phyloP scores from a whole-genome alignment of 2,888 invertebrate genomes.

The Synanthedon tipuliformis region DNA sequence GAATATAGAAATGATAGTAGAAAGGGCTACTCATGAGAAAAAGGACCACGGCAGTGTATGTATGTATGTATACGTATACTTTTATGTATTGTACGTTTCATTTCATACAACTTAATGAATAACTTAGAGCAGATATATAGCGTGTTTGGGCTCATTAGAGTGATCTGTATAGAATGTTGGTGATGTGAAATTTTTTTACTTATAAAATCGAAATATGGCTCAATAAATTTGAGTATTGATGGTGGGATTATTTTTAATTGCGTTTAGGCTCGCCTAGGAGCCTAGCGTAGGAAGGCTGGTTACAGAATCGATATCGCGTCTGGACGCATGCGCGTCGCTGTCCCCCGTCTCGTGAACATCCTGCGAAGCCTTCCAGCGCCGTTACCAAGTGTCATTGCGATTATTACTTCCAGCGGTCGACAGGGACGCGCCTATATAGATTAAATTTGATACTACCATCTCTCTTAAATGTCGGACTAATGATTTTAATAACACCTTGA shows the following conservation, averaged over 20 bases:
- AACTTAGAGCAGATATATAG: no score
- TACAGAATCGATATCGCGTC: constrained; percentile 11
- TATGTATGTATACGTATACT: no score
- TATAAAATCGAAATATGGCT: no score
- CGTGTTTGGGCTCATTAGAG: no score
- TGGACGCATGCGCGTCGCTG: constrained; percentile 14
- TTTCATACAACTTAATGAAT: no score
- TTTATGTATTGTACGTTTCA: no score
- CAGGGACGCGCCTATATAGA: not conserved
- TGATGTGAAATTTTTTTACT: no score
- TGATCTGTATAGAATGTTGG: no score
- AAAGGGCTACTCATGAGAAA: no score
- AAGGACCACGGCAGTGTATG: no score
- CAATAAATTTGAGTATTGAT: not conserved
- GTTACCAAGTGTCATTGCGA: not conserved
- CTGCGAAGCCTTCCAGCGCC: constrained; percentile 6
- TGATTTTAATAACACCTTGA: not conserved
- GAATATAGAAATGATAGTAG: no score
- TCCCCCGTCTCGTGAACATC: not conserved
- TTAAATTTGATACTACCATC: not conserved
- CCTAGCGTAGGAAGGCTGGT: constrained; percentile 5
- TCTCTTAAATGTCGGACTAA: not conserved
- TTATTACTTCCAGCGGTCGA: not conserved
- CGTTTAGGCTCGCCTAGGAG: constrained; percentile 12
- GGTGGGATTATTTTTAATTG: constrained; percentile 11